phyloP scores from a whole-genome alignment of 1,140 invertebrate species.

The Papilio xuthus region DNA sequence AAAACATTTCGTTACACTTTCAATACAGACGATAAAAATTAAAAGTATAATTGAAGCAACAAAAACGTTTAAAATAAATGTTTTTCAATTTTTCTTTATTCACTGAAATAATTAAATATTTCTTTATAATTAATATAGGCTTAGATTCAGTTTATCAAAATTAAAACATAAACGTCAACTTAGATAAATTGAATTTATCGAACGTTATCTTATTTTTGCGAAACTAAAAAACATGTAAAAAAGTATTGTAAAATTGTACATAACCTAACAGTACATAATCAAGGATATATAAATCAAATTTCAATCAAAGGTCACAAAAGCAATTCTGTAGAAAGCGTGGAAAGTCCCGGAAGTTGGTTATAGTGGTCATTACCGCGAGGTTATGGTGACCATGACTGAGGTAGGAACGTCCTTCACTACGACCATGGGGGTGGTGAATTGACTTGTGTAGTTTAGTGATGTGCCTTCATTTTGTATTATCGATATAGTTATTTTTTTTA shows the following conservation, averaged over 20 bases:
- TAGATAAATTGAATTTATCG: not conserved
- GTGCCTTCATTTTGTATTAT: not conserved
- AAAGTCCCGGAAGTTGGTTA: constrained; percentile 31
- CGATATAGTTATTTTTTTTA: constrained; percentile 6
- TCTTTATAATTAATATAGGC: not conserved
- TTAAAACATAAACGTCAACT: not conserved
- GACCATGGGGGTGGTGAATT: constrained; percentile 16
- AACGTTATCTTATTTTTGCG: not conserved
- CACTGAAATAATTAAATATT: not conserved
- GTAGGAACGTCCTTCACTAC: constrained; percentile 46
- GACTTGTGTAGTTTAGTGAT: not conserved
- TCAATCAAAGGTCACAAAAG: not conserved
- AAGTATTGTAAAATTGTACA: too few relatives aligned
- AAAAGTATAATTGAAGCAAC: too few relatives aligned
- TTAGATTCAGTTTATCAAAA: not conserved
- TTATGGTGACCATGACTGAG: constrained; percentile 49
- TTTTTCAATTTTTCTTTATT: too few relatives aligned
- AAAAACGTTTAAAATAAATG: too few relatives aligned
- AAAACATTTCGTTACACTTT: not conserved
- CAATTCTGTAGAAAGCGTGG: not conserved
- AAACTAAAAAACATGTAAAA: not conserved
- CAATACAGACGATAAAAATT: not conserved
- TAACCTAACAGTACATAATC: too few relatives aligned
- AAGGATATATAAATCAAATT: not conserved
- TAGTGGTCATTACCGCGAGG: constrained; percentile 39